phyloP scores from a whole-genome alignment of 1,140 invertebrate genomes.

The Xylocopa sonorina region DNA sequence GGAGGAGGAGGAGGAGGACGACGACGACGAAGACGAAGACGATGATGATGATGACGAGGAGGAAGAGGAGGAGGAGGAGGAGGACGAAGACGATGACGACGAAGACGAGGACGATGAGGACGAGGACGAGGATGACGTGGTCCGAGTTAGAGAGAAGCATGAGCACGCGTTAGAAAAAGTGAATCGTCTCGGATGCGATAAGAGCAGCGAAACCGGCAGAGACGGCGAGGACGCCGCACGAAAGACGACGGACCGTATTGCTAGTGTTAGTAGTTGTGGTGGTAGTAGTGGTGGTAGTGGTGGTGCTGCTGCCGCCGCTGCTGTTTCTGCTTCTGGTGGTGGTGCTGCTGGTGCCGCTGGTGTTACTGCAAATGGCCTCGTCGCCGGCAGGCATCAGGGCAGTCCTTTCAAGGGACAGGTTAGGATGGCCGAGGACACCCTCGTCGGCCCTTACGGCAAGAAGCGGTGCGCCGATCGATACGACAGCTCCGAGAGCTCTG shows the following conservation, averaged over 20 bases:
- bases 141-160: no score
- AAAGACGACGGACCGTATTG: slow-evolving; percentile 31
- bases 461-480: slow-evolving; percentile 93
- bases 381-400: slow-evolving; percentile 63
- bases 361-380: slow-evolving; percentile 40
- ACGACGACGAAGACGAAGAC: background rate
- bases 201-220: background rate
- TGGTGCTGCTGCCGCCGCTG: slow-evolving; percentile 39
- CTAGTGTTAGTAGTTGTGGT: slow-evolving; percentile 34
- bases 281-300: slow-evolving; percentile 27
- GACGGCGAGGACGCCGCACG: slow-evolving; percentile 26
- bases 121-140: background rate
- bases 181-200: slow-evolving; percentile 35
- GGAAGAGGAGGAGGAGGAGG: no score
- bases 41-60: no score
- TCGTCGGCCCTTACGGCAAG: slow-evolving; percentile 85
- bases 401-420: slow-evolving; percentile 75
- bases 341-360: slow-evolving; percentile 46
- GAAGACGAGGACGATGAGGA: background rate
- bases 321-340: slow-evolving; percentile 40
- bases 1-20: background rate
- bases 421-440: slow-evolving; percentile 71
- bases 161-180: slow-evolving; percentile 24
- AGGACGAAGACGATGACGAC: background rate
- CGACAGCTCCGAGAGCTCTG: slow-evolving; percentile 94